Evolutionary conservation across 2,797 vertebrate species (phyloP).

Genomic region (Sphenopsis melanotis): DNA sequence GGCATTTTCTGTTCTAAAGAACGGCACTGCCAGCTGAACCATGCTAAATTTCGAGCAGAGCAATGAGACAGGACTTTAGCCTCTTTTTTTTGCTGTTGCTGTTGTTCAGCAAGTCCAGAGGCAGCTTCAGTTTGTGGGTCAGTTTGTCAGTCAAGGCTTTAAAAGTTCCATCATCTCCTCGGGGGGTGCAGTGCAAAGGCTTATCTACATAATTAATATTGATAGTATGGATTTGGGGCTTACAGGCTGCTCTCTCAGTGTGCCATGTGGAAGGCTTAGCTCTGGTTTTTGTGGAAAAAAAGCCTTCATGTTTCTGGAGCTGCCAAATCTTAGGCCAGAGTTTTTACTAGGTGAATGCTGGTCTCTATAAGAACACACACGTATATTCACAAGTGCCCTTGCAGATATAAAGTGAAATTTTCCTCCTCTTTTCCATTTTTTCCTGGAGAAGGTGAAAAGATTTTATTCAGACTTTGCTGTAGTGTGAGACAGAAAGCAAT

Average conservation of each 20-base stretch:
- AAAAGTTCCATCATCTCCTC: neutral
- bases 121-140: neutral
- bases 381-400: fast-evolving
- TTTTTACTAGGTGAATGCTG: neutral
- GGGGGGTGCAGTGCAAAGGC: neutral
- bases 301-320: neutral
- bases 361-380: neutral
- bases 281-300: neutral
- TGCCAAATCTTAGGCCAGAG: neutral
- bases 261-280: neutral
- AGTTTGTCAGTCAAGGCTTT: neutral
- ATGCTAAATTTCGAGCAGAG: neutral
- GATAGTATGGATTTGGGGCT: neutral
- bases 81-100: neutral
- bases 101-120: neutral
- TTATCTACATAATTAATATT: constrained; percentile 8
- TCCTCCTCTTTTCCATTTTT: neutral
- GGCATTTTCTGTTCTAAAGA: neutral
- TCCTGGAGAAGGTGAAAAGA: neutral
- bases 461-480: neutral
- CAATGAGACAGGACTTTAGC: neutral
- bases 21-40: neutral
- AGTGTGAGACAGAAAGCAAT: neutral
- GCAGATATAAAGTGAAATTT: neutral
- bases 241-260: neutral